These are phyloP conservation scores for Onychostoma macrolepis DNA, from an alignment of 2,113 vertebrate genomes.

Conservation along the genomic window DNA sequence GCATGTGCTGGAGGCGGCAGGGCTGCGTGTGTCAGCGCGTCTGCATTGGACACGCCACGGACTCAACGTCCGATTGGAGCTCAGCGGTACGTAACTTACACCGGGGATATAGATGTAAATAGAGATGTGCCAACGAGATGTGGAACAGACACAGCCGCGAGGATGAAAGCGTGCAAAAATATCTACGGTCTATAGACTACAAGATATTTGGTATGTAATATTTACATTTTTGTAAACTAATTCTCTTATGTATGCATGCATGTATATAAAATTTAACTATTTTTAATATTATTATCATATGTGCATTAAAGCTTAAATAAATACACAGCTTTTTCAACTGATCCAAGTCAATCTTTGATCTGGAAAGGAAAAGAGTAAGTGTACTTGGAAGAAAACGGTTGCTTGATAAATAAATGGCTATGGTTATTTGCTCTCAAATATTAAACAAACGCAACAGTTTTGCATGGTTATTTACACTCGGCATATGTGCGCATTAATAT, in stretches of 20 bases:
- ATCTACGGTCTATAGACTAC: background rate
- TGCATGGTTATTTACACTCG: background rate
- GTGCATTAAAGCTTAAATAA: background rate
- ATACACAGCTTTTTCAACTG: background rate
- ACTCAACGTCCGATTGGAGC: slow-evolving; percentile 58
- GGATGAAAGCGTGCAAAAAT: background rate
- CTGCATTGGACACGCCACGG: slow-evolving; percentile 35
- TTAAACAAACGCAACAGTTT: background rate
- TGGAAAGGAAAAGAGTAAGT: background rate
- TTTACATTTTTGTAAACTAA: background rate
- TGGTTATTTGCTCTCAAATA: background rate
- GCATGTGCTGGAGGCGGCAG: slow-evolving; percentile 59
- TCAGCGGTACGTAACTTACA: slow-evolving; percentile 59
- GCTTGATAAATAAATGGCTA: background rate
- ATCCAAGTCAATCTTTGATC: background rate
- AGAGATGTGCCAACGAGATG: slow-evolving; percentile 53
- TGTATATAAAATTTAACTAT: background rate
- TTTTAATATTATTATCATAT: background rate
- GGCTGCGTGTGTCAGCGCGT: slow-evolving; percentile 61
- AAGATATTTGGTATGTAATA: background rate
- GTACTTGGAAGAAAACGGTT: background rate
- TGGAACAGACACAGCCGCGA: slow-evolving; percentile 3
- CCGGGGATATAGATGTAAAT: slow-evolving; percentile 59
- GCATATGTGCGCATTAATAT: background rate
- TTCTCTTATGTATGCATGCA: background rate